Base-by-base conservation (phyloP, 2,797 vertebrate genomes). In the Ceryle rudis region DNA sequence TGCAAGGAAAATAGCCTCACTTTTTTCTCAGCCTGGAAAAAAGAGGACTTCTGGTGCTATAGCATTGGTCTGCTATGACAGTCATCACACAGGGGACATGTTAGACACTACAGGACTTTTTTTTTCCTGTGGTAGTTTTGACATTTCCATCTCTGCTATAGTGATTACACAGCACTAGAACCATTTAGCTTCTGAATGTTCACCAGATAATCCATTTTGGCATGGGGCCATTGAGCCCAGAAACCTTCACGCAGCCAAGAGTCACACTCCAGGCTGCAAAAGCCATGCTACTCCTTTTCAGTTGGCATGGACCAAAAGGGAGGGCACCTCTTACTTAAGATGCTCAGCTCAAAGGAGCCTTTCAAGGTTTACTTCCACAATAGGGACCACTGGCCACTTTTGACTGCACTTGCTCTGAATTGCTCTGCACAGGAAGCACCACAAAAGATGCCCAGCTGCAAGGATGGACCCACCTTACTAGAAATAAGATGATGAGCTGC, bases 141-240 rank as follows among this genome's bases (percentile, higher is more conserved):
- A 35, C 35, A 10, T 41, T 75, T 78, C 29, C 29, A 41, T 4
- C 11, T 11, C 69, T 52, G 18, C 80, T 79, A 7, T 19, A 25
- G 21, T 25, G 74, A 62, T 13, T 14, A 8, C 35, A 16, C 28
- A 54, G 51, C 37, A 13, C 14, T 23, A 21, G 49, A 79, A 55
- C 11, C 5, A 15, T 62, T 29, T 65, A 26, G 0, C 42, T 66
- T 47, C 42, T 42, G 39, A 60, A 37, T 5, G 3, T 21, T 49
- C 18, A 28, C 29, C n/a, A 29, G 55, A 52, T 64, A 86, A 60
- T 41, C 46, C 29, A 11, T 62, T 35, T 39, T 66, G 31, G 18
- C 33, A 6, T 0, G 1, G 19, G 14, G 4, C 14, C 7, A 3
- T 3, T 0, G 2, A 52, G 16, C 23, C 23, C 80, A 89, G 74